Base-by-base conservation (phyloP, 2,113 vertebrate genomes). In the Cichladusa arquata region DNA sequence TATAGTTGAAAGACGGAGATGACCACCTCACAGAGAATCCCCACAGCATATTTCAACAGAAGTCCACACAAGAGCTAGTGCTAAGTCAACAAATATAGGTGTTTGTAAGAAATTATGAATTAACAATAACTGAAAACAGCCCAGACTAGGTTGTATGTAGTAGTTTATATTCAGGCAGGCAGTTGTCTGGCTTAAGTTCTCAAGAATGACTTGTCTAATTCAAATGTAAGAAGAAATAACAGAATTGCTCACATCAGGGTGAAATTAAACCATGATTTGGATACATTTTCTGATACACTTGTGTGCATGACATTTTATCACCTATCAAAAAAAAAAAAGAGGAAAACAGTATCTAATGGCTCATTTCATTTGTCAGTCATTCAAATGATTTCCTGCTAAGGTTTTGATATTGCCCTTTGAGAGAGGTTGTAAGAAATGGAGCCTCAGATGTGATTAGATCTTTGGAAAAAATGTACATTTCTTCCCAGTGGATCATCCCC, bases 381-480 rank as follows among this genome's bases (percentile, higher is more conserved):
- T 94, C 22, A 82, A 42, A 85, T 64, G 7, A 82, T 96, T 96
- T 93, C 92, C 81, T 92, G 48, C 11, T 42, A 31, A 51, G 42
- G n/a, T 95, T 96, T 94, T 91, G 66, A 62, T 64, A 95, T 28
- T 93, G 53, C n/a, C 78, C 29, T 91, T 88, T n/a, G 81, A 91
- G 73, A 94, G 71, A 76, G 61, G 28, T 53, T 84, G 26, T 66
- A 95, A 83, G 90, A 95, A 84, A 74, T 57, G 15, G 69, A 86
- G 28, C 48, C 61, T 93, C 38, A 33, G 61, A 87, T 95, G 81
- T 86, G 71, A 96, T 95, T 87, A 88, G 65, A 54, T 90, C 58
- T 94, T 95, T 54, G 56, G 81, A 92, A 95, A 97, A 97, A 92
- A 79, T 23, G 36, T 53, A 4, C 48, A 29, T 94, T 98, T 78